phyloP scores from a whole-genome alignment of 2,888 invertebrate genomes.

The Parnassius glacialis region DNA sequence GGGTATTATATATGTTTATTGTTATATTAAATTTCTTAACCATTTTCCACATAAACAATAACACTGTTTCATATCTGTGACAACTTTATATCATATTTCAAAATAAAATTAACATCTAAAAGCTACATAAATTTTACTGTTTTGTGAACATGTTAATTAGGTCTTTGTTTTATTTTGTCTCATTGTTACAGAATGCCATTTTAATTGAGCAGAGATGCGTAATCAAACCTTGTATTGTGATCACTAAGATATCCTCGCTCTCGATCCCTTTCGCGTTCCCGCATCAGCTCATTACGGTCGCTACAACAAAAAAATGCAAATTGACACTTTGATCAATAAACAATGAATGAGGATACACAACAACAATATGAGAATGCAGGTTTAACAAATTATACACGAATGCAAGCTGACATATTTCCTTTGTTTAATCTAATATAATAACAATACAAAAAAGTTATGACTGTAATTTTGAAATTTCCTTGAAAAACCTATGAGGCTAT shows the following conservation, averaged over 20 bases:
- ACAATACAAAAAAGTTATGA: too few species aligned
- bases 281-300: slow-evolving; percentile 91
- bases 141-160: slow-evolving; percentile 19
- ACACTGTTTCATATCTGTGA: too few species aligned
- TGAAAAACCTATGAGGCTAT: too few species aligned
- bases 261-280: slow-evolving; percentile 87
- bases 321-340: slow-evolving; percentile 28
- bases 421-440: not conserved
- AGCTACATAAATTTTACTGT: slow-evolving; percentile 2
- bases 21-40: too few species aligned
- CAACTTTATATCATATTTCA: slow-evolving; percentile 6
- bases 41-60: too few species aligned
- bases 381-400: slow-evolving; percentile 16
- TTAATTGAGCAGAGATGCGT: slow-evolving; percentile 23
- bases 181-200: slow-evolving; percentile 14
- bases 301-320: slow-evolving; percentile 57
- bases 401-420: slow-evolving; percentile 18
- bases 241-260: slow-evolving; percentile 88
- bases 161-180: slow-evolving; percentile 6
- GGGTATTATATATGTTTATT: too few species aligned
- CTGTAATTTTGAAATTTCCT: too few species aligned
- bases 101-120: slow-evolving; percentile 1
- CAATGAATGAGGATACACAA: slow-evolving; percentile 20
- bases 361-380: slow-evolving; percentile 10
- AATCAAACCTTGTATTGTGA: slow-evolving; percentile 86